phyloP scores from a whole-genome alignment of 2,797 vertebrate species.

The Sebastes oblongus region DNA sequence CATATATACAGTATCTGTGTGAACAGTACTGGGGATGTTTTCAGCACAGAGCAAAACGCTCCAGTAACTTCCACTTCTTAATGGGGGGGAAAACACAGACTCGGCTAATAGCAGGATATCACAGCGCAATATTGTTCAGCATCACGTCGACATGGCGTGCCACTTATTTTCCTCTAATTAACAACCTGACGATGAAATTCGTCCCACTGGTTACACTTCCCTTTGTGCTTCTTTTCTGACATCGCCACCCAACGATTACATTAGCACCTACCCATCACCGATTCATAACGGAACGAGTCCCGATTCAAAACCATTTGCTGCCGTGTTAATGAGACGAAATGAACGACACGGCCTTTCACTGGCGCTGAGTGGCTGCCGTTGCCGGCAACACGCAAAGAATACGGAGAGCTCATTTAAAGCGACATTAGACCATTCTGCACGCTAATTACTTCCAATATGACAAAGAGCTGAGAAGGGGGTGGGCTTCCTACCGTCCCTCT shows the following conservation, averaged over 20 bases:
- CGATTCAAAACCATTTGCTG: constrained; percentile 46
- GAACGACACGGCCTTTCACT: constrained; percentile 5
- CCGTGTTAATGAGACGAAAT: constrained; percentile 45
- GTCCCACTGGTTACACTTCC: constrained; percentile 33
- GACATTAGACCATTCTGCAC: constrained; percentile 29
- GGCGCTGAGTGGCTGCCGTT: background rate
- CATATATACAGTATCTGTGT: background rate
- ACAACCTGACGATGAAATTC: constrained; percentile 58
- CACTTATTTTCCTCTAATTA: constrained; percentile 66
- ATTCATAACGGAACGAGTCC: background rate
- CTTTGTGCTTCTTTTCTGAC: constrained; percentile 48
- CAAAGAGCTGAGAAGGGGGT: constrained; percentile 19
- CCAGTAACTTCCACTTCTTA: constrained; percentile 40
- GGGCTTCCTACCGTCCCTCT: constrained; percentile 11
- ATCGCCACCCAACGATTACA: constrained; percentile 63
- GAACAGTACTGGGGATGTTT: constrained; percentile 10
- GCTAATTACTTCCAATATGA: constrained; percentile 64
- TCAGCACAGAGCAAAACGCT: constrained; percentile 18
- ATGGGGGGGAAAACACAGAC: constrained; percentile 32
- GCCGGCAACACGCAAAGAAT: constrained; percentile 30
- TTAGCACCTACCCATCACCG: constrained; percentile 57
- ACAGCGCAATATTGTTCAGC: constrained; percentile 41
- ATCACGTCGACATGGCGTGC: constrained; percentile 33
- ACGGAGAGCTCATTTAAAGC: constrained; percentile 40
- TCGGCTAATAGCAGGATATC: constrained; percentile 42